A percentile compares a stretch with the other conserved stretches of the same genome.
Evolutionary conservation across 2,888 invertebrate species (phyloP).

Genomic region (Spisula subtruncata): DNA sequence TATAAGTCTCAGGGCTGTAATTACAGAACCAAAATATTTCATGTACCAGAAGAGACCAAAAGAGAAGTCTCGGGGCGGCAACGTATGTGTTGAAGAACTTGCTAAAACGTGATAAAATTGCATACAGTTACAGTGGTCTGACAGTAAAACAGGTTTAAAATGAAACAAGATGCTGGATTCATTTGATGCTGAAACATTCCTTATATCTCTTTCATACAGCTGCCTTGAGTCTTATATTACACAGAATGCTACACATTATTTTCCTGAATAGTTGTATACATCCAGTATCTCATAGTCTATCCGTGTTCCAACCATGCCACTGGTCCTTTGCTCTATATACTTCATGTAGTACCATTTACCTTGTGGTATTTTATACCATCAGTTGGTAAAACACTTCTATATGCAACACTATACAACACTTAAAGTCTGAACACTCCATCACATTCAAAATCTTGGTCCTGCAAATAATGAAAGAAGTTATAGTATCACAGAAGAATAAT

Average conservation of each 20-base stretch:
- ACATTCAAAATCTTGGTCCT: slow-evolving; percentile 50
- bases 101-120: neutral
- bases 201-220: neutral
- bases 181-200: neutral
- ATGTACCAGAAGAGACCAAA: no score
- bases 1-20: no score
- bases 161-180: neutral
- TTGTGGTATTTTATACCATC: neutral
- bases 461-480: slow-evolving; percentile 26
- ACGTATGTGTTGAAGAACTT: neutral
- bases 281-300: neutral
- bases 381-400: neutral
- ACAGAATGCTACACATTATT: neutral
- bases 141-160: neutral
- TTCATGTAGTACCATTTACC: neutral
- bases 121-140: no score
- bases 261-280: neutral
- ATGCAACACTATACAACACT: slow-evolving; percentile 21
- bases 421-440: neutral
- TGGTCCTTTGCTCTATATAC: neutral
- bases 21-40: no score
- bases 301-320: neutral
- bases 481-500: neutral
- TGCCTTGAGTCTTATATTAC: neutral
- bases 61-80: neutral